phyloP scores from a whole-genome alignment of 2,888 invertebrate species.

The Drosophila ezoana region DNA sequence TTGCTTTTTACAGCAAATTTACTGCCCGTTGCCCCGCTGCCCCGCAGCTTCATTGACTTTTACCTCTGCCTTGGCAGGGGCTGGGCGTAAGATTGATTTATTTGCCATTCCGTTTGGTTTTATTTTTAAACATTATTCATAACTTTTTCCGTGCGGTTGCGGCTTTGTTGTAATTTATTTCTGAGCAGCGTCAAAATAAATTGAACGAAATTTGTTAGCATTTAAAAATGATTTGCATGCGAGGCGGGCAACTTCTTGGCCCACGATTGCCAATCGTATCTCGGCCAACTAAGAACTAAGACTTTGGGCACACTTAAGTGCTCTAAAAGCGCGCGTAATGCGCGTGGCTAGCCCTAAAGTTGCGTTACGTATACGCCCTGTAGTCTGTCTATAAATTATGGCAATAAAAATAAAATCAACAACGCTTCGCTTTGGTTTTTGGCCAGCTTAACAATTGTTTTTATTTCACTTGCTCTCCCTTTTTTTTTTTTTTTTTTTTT shows the following conservation, averaged over 20 bases:
- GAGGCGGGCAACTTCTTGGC: slow-evolving; percentile 12
- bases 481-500: slow-evolving; percentile 14
- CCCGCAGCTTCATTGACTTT: slow-evolving; percentile 31
- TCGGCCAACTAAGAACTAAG: slow-evolving; percentile 7
- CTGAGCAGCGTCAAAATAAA: slow-evolving; percentile 59
- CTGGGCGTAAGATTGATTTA: slow-evolving; percentile 75
- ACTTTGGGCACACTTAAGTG: slow-evolving; percentile 47
- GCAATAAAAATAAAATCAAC: slow-evolving; percentile 74
- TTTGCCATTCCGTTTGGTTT: slow-evolving; percentile 58
- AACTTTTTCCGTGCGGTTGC: slow-evolving; percentile 64
- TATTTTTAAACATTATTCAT: slow-evolving; percentile 73
- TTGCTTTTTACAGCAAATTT: slow-evolving; percentile 13
- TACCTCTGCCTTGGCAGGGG: slow-evolving; percentile 22
- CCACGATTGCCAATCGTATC: slow-evolving; percentile 9
- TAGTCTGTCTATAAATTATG: slow-evolving; percentile 59
- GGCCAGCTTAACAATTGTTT: slow-evolving; percentile 32
- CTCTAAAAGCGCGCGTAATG: slow-evolving; percentile 57
- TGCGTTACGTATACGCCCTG: slow-evolving; percentile 43
- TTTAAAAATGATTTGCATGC: slow-evolving; percentile 78
- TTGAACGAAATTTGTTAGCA: slow-evolving; percentile 78
- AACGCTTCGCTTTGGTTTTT: slow-evolving; percentile 43
- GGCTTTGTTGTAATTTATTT: slow-evolving; percentile 72
- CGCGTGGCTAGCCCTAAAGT: slow-evolving; percentile 14
- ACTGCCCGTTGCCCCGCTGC: neutral
- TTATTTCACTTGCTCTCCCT: neutral